Conservation (phyloP, 2,797 vertebrate species). For the Phataginus tetradactyla region DNA sequence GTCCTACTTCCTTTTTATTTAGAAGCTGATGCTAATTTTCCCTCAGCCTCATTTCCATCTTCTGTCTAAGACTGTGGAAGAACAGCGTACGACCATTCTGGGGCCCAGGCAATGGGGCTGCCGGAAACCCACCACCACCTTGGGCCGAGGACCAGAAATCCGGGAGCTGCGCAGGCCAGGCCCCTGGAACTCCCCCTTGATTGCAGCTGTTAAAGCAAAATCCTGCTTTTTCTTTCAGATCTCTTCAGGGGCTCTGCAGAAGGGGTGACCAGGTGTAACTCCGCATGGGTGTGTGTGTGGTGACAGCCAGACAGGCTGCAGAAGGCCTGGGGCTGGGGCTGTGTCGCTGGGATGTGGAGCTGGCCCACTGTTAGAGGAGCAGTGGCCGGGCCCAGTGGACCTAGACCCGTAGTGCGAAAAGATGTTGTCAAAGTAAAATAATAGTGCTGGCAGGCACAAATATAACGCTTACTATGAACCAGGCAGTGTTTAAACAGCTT, state of each 20-base stretch:
- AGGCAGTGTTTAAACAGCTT: background rate
- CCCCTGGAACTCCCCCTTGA: background rate
- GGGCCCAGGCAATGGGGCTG: rapidly evolving
- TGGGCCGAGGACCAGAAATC: background rate
- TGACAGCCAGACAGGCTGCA: background rate
- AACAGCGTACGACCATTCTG: rapidly evolving
- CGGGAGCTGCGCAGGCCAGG: background rate
- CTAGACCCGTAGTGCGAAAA: background rate
- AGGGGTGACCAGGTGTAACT: background rate
- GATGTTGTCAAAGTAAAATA: background rate
- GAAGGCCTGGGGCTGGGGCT: rapidly evolving
- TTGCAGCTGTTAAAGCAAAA: background rate
- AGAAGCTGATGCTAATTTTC: background rate
- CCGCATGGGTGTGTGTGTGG: background rate
- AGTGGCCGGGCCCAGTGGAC: background rate
- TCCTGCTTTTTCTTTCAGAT: background rate
- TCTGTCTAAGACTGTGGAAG: background rate
- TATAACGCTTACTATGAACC: background rate
- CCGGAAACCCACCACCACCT: too few relatives aligned
- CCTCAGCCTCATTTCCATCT: background rate
- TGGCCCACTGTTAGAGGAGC: background rate
- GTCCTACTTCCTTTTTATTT: background rate
- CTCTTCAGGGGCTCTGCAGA: background rate
- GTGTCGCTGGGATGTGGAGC: rapidly evolving
- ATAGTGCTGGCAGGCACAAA: background rate